Evolutionary conservation across 2,888 invertebrate species (phyloP).

Genomic region (Cheilosia scutellata): DNA sequence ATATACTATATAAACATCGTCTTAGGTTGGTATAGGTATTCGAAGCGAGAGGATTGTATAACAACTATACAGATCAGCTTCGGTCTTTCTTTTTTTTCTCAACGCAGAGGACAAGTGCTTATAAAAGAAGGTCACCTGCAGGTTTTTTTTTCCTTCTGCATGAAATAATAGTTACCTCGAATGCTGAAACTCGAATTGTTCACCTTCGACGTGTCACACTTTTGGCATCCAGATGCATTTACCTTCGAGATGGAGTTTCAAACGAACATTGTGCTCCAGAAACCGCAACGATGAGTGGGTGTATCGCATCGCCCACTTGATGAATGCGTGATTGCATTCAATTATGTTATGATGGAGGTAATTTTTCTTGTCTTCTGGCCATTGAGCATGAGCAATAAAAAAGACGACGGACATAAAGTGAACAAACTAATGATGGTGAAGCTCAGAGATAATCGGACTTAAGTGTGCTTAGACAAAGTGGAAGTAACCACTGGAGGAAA

Average conservation of each 20-base stretch:
- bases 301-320: constrained; percentile 22
- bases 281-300: constrained; percentile 12
- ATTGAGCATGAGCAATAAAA: not conserved
- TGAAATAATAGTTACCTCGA: not conserved
- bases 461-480: constrained; percentile 58
- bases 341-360: constrained; percentile 56
- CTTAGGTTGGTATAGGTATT: not conserved
- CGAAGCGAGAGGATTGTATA: constrained; percentile 43
- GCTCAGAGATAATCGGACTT: constrained; percentile 55
- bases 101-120: constrained; percentile 58
- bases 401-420: constrained; percentile 46
- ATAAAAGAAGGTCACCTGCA: constrained; percentile 64
- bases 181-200: constrained; percentile 27
- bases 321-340: constrained; percentile 66
- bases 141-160: constrained; percentile 1
- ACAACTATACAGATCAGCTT: constrained; percentile 35
- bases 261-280: constrained; percentile 3
- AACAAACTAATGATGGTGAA: constrained; percentile 52
- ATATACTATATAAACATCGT: constrained; percentile 2
- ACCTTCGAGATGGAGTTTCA: not conserved
- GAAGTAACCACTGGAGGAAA: constrained; percentile 63
- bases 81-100: constrained; percentile 9
- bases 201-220: constrained; percentile 37
- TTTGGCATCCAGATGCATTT: not conserved
- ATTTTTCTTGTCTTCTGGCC: constrained; percentile 16